Conservation (phyloP, 2,888 invertebrate genomes). For the Hoplodrina ambigua region DNA sequence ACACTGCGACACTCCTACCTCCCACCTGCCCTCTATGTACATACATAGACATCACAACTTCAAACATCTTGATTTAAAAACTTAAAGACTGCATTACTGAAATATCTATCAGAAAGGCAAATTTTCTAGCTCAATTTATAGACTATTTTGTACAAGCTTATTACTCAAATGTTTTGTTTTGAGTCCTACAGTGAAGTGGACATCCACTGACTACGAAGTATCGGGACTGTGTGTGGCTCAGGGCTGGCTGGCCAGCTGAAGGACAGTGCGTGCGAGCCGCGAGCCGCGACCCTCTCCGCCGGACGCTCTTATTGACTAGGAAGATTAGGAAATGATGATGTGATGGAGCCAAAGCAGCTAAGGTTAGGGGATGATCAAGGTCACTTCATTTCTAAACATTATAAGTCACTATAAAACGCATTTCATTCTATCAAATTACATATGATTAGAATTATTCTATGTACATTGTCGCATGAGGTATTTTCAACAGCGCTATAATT, state of each 20-base stretch:
- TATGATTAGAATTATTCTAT: slow-evolving; percentile 75
- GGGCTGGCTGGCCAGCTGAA: slow-evolving; percentile 29
- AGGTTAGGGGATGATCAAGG: slow-evolving; percentile 88
- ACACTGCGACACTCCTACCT: slow-evolving; percentile 55
- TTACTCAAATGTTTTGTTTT: slow-evolving; percentile 69
- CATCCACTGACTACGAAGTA: slow-evolving; percentile 63
- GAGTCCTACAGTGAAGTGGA: slow-evolving; percentile 69
- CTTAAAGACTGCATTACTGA: slow-evolving; percentile 73
- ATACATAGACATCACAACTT: slow-evolving; percentile 63
- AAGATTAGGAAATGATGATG: slow-evolving; percentile 75
- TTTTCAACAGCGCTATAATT: slow-evolving; percentile 81
- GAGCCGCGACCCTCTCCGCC: slow-evolving; percentile 36
- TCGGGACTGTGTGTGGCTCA: slow-evolving; percentile 47
- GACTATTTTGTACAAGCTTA: slow-evolving; percentile 83
- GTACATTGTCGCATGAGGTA: slow-evolving; percentile 83
- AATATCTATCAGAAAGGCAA: slow-evolving; percentile 79
- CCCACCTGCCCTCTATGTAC: slow-evolving; percentile 59
- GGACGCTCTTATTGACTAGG: slow-evolving; percentile 64
- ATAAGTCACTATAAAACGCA: slow-evolving; percentile 83
- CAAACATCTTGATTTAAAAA: slow-evolving; percentile 66
- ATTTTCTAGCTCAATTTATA: slow-evolving; percentile 79
- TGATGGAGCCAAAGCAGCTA: slow-evolving; percentile 86
- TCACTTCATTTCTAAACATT: slow-evolving; percentile 89
- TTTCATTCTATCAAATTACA: slow-evolving; percentile 76
- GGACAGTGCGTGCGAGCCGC: neutral